A percentile compares a stretch with the other conserved stretches of the same genome.
These are phyloP conservation scores for Geophilus truncorum DNA, from an alignment of 2,888 invertebrate species.

Conservation along the genomic window DNA sequence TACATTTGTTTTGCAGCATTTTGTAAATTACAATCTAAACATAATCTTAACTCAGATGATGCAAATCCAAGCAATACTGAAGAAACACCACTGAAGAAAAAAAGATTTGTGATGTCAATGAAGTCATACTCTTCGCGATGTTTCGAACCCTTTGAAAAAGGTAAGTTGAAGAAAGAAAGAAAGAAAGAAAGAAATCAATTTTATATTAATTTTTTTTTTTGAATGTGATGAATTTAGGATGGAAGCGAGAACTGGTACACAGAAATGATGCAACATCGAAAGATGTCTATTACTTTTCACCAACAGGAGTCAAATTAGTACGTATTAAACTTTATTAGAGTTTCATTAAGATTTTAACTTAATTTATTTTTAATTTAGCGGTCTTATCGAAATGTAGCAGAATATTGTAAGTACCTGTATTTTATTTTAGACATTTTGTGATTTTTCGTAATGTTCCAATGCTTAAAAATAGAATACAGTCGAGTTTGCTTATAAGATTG, in stretches of 20 bases:
- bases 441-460: too few relatives aligned
- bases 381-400: neutral
- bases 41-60: too few relatives aligned
- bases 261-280: constrained; percentile 57
- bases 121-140: neutral
- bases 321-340: too few relatives aligned
- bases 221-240: constrained; percentile 52
- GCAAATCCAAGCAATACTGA: neutral
- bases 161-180: too few relatives aligned
- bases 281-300: neutral
- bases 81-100: too few relatives aligned
- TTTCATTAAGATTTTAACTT: neutral
- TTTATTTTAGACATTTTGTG: too few relatives aligned
- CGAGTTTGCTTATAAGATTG: too few relatives aligned
- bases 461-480: too few relatives aligned
- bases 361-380: neutral
- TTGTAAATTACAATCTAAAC: too few relatives aligned
- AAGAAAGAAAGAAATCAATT: too few relatives aligned
- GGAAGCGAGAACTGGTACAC: constrained; percentile 75
- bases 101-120: too few relatives aligned
- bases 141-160: constrained; percentile 21
- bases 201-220: constrained; percentile 39
- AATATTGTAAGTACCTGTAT: neutral
- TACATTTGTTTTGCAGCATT: too few relatives aligned
- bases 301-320: neutral